Evolutionary conservation across 2,888 invertebrate species (phyloP).

Genomic region (Rutpela maculata): DNA sequence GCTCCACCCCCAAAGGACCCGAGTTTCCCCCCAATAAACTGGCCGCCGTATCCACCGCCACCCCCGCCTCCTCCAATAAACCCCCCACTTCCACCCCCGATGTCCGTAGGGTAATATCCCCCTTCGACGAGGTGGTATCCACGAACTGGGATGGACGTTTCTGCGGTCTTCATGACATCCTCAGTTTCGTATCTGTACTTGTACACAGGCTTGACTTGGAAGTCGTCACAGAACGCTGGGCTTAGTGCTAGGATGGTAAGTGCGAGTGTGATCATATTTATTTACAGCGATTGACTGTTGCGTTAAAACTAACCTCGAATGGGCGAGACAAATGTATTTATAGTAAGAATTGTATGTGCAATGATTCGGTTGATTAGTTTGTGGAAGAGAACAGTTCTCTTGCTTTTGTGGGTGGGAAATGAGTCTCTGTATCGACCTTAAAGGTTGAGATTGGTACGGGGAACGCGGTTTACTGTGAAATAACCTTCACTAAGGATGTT

Average conservation of each 20-base stretch:
- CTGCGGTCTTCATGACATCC: slow-evolving; percentile 71
- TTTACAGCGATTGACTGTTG: not conserved
- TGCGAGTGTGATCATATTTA: slow-evolving; percentile 7
- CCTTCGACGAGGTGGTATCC: slow-evolving; percentile 79
- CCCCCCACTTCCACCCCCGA: slow-evolving; percentile 37
- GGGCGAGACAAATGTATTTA: slow-evolving; percentile 53
- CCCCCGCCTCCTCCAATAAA: slow-evolving; percentile 44
- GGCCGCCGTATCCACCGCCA: slow-evolving; percentile 61
- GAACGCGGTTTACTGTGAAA: not conserved
- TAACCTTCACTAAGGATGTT: slow-evolving; percentile 22
- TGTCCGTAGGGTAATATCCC: slow-evolving; percentile 75
- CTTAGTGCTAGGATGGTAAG: not conserved
- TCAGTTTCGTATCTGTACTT: slow-evolving; percentile 70
- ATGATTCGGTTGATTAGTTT: slow-evolving; percentile 58
- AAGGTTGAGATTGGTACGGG: slow-evolving; percentile 23
- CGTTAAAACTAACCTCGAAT: slow-evolving; percentile 42
- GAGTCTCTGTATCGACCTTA: slow-evolving; percentile 28
- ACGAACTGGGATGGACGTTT: slow-evolving; percentile 70
- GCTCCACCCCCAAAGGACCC: slow-evolving; percentile 58
- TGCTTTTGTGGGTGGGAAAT: slow-evolving; percentile 19
- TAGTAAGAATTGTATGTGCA: slow-evolving; percentile 43
- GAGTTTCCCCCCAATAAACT: slow-evolving; percentile 30
- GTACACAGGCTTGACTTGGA: slow-evolving; percentile 62
- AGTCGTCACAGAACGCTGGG: slow-evolving; percentile 38
- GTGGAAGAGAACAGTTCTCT: slow-evolving; percentile 28